Evolutionary conservation across 2,113 vertebrate genomes (phyloP).

Genomic region (Silurus asotus): DNA sequence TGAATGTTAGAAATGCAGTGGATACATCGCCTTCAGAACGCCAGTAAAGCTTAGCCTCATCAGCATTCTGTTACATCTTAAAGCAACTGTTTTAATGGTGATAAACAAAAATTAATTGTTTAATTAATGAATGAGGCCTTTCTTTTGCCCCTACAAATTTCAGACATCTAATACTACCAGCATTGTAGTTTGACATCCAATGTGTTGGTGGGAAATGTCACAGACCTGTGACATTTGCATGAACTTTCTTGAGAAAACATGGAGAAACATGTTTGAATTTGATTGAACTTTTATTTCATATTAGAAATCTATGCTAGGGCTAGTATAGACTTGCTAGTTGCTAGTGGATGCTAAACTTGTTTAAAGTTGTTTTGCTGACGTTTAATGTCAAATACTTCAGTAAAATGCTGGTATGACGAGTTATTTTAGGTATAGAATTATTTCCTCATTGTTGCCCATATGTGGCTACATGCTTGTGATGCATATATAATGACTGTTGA

Average conservation of each 20-base stretch:
- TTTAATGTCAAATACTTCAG: background rate
- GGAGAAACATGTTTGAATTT: background rate
- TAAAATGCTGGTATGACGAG: background rate
- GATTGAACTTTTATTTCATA: too few species aligned
- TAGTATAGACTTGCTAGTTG: background rate
- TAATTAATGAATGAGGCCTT: background rate
- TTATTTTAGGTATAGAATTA: background rate
- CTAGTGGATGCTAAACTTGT: background rate
- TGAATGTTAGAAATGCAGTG: background rate
- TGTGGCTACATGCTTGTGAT: constrained; percentile 4
- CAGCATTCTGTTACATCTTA: background rate
- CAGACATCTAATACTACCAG: background rate
- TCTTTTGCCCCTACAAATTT: background rate
- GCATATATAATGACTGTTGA: constrained; percentile 15
- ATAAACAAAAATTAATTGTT: background rate
- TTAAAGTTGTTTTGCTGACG: background rate
- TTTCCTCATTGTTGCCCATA: background rate
- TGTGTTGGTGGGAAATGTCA: background rate
- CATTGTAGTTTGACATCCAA: background rate
- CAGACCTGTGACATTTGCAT: background rate
- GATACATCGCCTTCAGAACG: background rate
- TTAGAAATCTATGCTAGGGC: background rate
- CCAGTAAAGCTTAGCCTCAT: background rate
- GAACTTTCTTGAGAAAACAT: background rate
- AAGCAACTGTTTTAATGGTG: background rate